phyloP scores from a whole-genome alignment of 2,888 invertebrate species.

The Lochmaea crataegi region DNA sequence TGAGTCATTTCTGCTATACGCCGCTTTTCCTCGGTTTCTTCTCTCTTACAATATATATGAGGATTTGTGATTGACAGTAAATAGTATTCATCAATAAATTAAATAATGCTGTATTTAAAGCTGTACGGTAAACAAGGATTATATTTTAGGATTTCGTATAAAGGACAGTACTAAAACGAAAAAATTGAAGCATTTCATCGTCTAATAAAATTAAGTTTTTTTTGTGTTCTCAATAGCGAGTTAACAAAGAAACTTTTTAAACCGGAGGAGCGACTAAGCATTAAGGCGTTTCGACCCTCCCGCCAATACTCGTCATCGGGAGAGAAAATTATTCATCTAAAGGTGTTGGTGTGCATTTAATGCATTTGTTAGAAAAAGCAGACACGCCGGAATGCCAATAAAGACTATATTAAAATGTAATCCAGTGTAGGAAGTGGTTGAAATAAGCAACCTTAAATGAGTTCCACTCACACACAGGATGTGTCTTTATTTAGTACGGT shows the following conservation, averaged over 20 bases:
- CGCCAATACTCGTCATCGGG: constrained; percentile 30
- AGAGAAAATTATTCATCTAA: constrained; percentile 31
- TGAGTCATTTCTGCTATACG: constrained; percentile 70
- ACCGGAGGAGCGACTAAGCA: constrained; percentile 6
- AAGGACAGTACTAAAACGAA: no score
- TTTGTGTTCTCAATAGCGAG: background rate
- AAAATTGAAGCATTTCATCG: no score
- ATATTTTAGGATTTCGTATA: background rate
- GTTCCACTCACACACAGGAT: constrained; percentile 52
- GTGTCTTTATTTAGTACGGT: constrained; percentile 17
- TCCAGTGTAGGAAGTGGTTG: constrained; percentile 59
- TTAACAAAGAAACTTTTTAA: constrained; percentile 19
- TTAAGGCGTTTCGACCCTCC: constrained; percentile 15
- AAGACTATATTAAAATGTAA: constrained; percentile 47
- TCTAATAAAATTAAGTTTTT: background rate
- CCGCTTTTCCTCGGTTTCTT: constrained; percentile 47
- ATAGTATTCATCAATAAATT: constrained; percentile 5
- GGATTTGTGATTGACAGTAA: constrained; percentile 28
- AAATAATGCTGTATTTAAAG: background rate
- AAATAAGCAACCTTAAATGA: constrained; percentile 55
- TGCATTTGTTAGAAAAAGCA: constrained; percentile 33
- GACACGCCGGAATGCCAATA: constrained; percentile 44
- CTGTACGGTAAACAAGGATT: background rate
- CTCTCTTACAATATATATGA: constrained; percentile 18
- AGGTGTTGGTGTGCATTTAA: constrained; percentile 29